phyloP scores from a whole-genome alignment of 2,113 vertebrate genomes.

The Jacana jacana region DNA sequence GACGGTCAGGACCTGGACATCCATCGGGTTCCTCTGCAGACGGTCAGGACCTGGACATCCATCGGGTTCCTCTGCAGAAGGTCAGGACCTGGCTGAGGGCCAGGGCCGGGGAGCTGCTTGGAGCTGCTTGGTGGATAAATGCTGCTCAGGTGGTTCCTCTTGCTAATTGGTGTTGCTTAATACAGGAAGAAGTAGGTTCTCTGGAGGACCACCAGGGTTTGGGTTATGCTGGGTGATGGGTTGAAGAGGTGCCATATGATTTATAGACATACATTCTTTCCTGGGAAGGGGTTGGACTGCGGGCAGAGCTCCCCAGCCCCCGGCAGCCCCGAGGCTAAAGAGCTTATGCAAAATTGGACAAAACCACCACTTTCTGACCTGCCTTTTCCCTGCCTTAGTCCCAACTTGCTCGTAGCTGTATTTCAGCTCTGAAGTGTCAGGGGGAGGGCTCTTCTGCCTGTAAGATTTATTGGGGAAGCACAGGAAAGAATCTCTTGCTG shows the following conservation, averaged over 20 bases:
- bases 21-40: too few species aligned
- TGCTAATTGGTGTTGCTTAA: background rate
- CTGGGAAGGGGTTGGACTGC: constrained; percentile 58
- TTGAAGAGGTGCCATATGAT: constrained; percentile 43
- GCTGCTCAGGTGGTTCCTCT: background rate
- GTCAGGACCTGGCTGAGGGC: background rate
- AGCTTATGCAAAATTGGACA: constrained; percentile 79
- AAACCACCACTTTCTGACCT: constrained; percentile 74
- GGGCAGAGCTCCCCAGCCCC: constrained; percentile 18
- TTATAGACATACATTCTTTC: constrained; percentile 59
- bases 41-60: too few species aligned
- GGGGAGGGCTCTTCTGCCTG: constrained; percentile 77
- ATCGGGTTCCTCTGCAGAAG: too few species aligned
- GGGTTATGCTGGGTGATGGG: constrained; percentile 26
- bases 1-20: too few species aligned
- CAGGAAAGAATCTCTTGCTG: constrained; percentile 63
- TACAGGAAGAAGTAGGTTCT: background rate
- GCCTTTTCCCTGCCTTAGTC: constrained; percentile 76
- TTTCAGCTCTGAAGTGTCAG: constrained; percentile 80
- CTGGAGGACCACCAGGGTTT: constrained; percentile 34
- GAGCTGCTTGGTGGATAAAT: background rate
- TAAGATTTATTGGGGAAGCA: constrained; percentile 77
- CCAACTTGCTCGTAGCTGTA: constrained; percentile 80
- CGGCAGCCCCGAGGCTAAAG: constrained; percentile 76
- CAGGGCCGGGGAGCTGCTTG: background rate